phyloP scores from a whole-genome alignment of 2,113 vertebrate species.

The Phalacrocorax aristotelis region DNA sequence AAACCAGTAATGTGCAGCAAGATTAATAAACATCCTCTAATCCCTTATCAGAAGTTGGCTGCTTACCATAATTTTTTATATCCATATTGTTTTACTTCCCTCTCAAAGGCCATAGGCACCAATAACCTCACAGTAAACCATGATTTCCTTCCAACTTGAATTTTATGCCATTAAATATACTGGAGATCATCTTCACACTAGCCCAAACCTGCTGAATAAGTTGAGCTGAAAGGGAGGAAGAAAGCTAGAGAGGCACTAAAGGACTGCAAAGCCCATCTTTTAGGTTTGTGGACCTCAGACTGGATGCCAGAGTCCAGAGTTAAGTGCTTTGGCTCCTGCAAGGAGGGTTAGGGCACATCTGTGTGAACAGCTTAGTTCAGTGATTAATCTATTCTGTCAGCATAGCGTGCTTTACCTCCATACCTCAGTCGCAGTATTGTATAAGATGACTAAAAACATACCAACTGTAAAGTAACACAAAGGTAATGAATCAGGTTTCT shows the following conservation, averaged over 20 bases:
- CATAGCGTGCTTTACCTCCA: neutral
- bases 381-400: neutral
- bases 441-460: neutral
- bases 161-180: neutral
- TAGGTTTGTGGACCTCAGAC: neutral
- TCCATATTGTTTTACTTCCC: neutral
- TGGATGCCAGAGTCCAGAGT: neutral
- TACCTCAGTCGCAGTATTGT: neutral
- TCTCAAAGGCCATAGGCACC: neutral
- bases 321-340: neutral
- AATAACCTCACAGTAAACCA: neutral
- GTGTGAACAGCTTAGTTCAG: neutral
- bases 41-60: neutral
- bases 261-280: neutral
- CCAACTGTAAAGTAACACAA: neutral
- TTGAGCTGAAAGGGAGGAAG: neutral
- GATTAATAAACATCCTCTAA: neutral
- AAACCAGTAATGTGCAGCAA: neutral
- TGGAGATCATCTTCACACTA: neutral
- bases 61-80: neutral
- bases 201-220: neutral
- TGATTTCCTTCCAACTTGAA: neutral
- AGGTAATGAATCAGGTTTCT: neutral
- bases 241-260: neutral
- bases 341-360: neutral